phyloP scores from a whole-genome alignment of 2,888 invertebrate species.

The Dinocampus coccinellae region DNA sequence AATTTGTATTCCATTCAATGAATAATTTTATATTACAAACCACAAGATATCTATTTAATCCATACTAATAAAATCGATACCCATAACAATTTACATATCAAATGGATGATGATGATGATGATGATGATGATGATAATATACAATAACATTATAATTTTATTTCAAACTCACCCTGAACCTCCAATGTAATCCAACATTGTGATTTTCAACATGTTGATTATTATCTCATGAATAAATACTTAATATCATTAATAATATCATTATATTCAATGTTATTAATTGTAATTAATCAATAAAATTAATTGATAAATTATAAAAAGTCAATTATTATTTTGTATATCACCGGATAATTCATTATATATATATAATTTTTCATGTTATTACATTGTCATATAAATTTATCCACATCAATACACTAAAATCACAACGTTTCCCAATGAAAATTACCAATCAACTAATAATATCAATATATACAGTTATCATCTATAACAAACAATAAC shows the following conservation, averaged over 20 bases:
- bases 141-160: neutral
- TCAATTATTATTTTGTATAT: neutral
- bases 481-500: conserved; percentile 12
- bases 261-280: neutral
- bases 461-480: conserved; percentile 7
- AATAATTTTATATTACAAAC: conserved; percentile 21
- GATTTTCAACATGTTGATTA: conserved; percentile 62
- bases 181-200: conserved; percentile 68
- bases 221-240: neutral
- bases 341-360: too few relatives aligned
- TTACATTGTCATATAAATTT: neutral
- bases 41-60: conserved; percentile 5
- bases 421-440: neutral
- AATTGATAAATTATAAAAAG: neutral
- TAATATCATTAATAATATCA: neutral
- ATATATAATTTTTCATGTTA: too few relatives aligned
- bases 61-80: neutral
- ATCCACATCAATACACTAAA: neutral
- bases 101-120: neutral
- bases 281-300: neutral
- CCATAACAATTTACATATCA: conserved; percentile 13
- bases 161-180: conserved; percentile 62
- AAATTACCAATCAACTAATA: neutral
- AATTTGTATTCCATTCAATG: conserved; percentile 10
- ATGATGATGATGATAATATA: neutral